Evolutionary conservation across 92 coral and sea anemone genomes (phyloP).

Genomic region (Palythoa caribaeorum): DNA sequence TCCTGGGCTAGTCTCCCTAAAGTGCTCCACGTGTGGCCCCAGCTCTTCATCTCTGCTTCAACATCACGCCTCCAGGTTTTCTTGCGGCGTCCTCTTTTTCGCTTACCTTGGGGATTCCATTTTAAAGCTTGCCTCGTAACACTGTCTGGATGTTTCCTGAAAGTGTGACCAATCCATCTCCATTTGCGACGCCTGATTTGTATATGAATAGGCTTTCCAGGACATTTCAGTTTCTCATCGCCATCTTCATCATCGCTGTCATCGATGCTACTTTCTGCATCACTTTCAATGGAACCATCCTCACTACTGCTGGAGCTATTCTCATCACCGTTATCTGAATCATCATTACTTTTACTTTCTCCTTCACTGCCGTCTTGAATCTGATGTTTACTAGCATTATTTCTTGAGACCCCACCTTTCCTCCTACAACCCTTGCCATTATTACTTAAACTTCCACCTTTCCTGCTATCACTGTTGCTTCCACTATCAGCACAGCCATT

Average conservation of each 20-base stretch:
- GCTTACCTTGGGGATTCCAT: no score
- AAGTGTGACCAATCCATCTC: no score
- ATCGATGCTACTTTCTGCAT: not conserved
- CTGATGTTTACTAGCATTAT: not conserved
- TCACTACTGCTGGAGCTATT: not conserved
- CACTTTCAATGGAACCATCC: conserved; percentile 4
- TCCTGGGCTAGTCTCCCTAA: no score
- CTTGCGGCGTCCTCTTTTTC: no score
- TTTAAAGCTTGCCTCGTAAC: no score
- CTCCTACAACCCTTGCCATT: not conserved
- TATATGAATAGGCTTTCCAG: no score
- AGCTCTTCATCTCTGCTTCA: no score
- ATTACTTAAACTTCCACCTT: not conserved
- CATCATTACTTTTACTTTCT: conserved; percentile 3
- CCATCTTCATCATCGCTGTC: conserved; percentile 13
- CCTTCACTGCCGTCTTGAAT: conserved; percentile 1
- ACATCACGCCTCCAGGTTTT: no score
- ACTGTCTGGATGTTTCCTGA: no score
- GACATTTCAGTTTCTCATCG: conserved; percentile 37
- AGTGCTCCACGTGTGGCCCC: no score
- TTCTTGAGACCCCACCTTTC: not conserved
- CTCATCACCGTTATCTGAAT: conserved; percentile 13
- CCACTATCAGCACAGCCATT: not conserved
- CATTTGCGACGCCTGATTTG: no score
- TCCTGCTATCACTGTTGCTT: conserved; percentile 1